Evolutionary conservation across 2,797 vertebrate genomes (phyloP).

Genomic region (Lemur catta): DNA sequence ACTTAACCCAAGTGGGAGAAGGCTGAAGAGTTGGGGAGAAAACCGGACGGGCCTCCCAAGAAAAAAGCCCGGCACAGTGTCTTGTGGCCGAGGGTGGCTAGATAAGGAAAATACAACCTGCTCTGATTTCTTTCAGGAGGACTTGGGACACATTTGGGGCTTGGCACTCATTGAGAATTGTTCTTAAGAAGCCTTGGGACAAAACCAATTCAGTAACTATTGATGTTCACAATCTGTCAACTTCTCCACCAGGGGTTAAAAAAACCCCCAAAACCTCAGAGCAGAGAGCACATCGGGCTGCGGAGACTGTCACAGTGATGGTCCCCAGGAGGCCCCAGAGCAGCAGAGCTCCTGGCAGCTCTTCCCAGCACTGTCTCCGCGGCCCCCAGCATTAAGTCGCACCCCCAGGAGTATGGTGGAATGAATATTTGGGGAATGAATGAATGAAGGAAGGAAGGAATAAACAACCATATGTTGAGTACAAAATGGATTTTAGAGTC

Average conservation of each 20-base stretch:
- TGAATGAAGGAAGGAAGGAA: background rate
- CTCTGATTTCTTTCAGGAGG: background rate
- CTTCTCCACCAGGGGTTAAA: background rate
- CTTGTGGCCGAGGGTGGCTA: background rate
- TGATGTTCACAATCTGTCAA: conserved; percentile 51
- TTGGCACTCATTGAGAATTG: background rate
- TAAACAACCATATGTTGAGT: background rate
- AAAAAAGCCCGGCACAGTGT: background rate
- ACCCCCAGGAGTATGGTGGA: background rate
- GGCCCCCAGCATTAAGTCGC: too few relatives aligned
- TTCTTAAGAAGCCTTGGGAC: conserved; percentile 43
- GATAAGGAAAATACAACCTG: background rate
- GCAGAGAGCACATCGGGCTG: background rate
- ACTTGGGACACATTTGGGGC: background rate
- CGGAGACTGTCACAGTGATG: background rate
- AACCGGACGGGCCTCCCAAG: background rate
- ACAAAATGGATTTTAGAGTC: background rate
- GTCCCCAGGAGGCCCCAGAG: background rate
- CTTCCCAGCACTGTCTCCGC: background rate
- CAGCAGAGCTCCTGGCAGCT: background rate
- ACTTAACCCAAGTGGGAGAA: background rate
- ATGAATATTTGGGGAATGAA: background rate
- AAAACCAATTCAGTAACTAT: conserved; percentile 55
- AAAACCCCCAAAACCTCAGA: background rate
- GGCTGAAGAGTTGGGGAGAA: background rate